A percentile compares a stretch with the other conserved stretches of the same genome.
Conservation (phyloP, 92 coral and sea anemone species). For the Phenganax subtilis region DNA sequence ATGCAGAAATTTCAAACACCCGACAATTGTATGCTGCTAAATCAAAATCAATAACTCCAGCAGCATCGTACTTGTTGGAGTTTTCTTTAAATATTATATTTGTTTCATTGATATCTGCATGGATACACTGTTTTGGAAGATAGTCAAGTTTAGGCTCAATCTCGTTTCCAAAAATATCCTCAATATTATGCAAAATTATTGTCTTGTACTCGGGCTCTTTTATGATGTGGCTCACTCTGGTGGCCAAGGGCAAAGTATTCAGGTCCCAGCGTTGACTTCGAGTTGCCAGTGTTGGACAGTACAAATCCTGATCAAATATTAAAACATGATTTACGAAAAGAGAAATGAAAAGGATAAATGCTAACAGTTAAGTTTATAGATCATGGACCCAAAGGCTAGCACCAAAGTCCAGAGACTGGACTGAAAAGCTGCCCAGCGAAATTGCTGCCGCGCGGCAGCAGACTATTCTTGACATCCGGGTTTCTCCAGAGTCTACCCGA, state of each 20-base stretch:
- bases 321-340: background rate
- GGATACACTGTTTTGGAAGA: constrained; percentile 19
- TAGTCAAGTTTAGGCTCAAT: constrained; percentile 11
- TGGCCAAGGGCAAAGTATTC: background rate
- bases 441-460: no score
- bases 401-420: no score
- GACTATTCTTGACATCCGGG: no score
- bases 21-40: constrained; percentile 5
- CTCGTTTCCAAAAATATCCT: constrained; percentile 1
- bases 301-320: background rate
- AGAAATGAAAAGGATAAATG: no score
- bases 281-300: constrained; percentile 13
- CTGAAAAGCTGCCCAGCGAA: no score
- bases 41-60: constrained; percentile 18
- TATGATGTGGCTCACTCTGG: constrained; percentile 4
- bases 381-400: no score
- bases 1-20: constrained; percentile 12
- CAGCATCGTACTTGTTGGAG: background rate
- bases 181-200: constrained; percentile 6
- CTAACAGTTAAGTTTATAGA: no score
- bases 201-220: constrained; percentile 3
- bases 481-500: no score
- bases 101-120: constrained; percentile 19
- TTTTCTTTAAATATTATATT: constrained; percentile 5
- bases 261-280: constrained; percentile 16